Evolutionary conservation across 2,888 invertebrate genomes (phyloP), one percentile per base, ranked within the genome.

Genomic region (Drosophila fungiperda): DNA sequence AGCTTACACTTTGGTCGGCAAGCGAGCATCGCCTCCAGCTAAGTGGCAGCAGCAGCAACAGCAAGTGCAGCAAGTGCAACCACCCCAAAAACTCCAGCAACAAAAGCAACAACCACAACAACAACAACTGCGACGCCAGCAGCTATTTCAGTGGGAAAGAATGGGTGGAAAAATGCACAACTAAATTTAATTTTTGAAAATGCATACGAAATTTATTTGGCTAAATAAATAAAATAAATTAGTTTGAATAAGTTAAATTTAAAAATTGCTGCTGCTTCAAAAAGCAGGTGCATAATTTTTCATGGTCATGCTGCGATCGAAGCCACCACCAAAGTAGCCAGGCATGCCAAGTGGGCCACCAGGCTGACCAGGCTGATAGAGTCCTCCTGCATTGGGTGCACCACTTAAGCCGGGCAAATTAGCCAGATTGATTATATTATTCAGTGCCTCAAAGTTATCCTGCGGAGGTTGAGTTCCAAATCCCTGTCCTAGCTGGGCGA

Each of bases 151-250:
- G 8, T 78, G 82, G 80, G 75, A 78, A 33, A 79, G 76, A n/a
- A 76, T 76, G 76, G 50, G 57, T 8, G 67, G 55, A 62, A 80
- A 78, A 48, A 76, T 78, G 15, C 66, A 65, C 35, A 68, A 80
- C 20, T 61, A 48, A 57, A 4, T 29, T 15, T 3, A 6, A 29
- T 26, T 50, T 52, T 50, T 52, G 12, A 40, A 55, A 68, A 40
- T 76, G 73, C 68, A 45, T 45, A 8, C 62, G 57, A 57, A 74
- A 66, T 73, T 67, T 77, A 59, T 85, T 83, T 71, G 59, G 74
- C 78, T 72, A 84, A 87, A 89, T 89, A 87, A 87, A 85, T 89
- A 76, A 73, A 82, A 84, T 89, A 76, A 87, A 89, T 87, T 70
- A 60, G 42, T 48, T 52, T 23, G 48, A 53, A 55, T 63, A 73